Base-by-base conservation (phyloP, 2,113 vertebrate species). In the Brachionichthys hirsutus region DNA sequence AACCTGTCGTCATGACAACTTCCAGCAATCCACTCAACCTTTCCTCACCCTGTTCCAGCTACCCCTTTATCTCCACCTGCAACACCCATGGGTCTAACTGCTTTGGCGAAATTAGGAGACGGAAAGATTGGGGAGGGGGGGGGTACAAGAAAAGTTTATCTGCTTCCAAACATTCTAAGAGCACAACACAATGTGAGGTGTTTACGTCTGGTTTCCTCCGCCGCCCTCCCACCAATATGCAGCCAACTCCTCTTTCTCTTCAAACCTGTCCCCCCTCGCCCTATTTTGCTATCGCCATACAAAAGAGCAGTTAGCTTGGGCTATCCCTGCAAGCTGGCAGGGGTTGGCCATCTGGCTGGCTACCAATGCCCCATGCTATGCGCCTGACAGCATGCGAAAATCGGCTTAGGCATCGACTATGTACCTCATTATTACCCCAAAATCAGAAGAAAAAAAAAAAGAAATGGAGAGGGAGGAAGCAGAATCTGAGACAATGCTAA, bases 1-100 rank as follows among this genome's bases (percentile, higher is more conserved):
- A 85, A 83, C 84, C 76, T 78, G 91, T 91, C 87, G 90, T 90
- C 91, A 92, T 92, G 90, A 92, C 91, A 90, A 92, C 90, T 85
- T 88, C 78, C 67, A 74, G 50, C 56, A 35, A 73, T 83, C 70
- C 64, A 77, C 75, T 77, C 71, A 67, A 65, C 54, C 62, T 62
- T 67, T 45, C 73, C 49, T 57, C 80, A 45, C 73, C 65, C 75
- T 15, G 34, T 62, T 64, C 52, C 59, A n/a, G 56, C 20, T 17
- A 40, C 46, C 50, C 48, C 54, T 30, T 20, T 8, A 18, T 44
- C 44, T 53, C 19, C 63, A 63, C 22, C 62, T 53, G 18, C 46
- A 69, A 57, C 67, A 45, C 42, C 52, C 24, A 11, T 24, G 48
- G 18, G 46, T 24, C 50, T 46, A 20, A 54, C 17, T 41, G 47